Base-by-base conservation (phyloP, 1,140 invertebrate species). In the Yoshiicerus persimilis region DNA sequence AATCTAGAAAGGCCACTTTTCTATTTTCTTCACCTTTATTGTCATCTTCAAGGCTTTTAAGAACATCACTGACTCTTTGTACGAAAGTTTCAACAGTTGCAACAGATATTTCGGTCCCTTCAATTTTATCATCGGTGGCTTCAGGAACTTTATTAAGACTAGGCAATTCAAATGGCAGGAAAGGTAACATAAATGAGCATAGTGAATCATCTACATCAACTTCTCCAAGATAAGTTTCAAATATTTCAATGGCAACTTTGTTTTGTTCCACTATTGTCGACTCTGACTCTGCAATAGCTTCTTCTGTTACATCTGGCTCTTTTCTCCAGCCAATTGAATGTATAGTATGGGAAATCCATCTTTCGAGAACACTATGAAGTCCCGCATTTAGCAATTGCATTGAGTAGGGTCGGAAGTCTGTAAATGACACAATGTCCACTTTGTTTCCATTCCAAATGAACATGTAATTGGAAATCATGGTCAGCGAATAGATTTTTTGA, bases 401-500 rank as follows among this genome's bases (percentile, higher is more conserved):
- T 34, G 66, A 85, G 84, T 91, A 91, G 0, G 64, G 27, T 0
- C 70, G 75, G 27, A 90, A 88, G 4, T 47, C 36, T 34, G 88
- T 89, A 25, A 90, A 64, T 0, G 89, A 88, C 1, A 91, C 25
- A 4, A 90, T 86, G n/a, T 89, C 62, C 6, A 90, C 16, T 62
- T 88, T 88, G 1, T 32, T 85, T 36, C 88, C 88, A 62, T 84
- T 38, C 89, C 90, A 90, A 39, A 91, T 70, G 47, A 91, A 91
- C 20, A 89, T 34, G 77, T 91, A 91, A 84, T 91, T 91, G 6
- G 88, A 89, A 6, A 90, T 34, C 9, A 91, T 77, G 41, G 89
- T 89, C 4, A 89, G 11, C 20, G 38, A 85, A 25, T 89, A 47
- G 13, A 91, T 90, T 86, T 83, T 34, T 27, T 84, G 80, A 41